A percentile compares a stretch with the other conserved stretches of the same genome.
phyloP scores from a whole-genome alignment of 2,113 vertebrate species.

The Romanogobio albipinnatus region DNA sequence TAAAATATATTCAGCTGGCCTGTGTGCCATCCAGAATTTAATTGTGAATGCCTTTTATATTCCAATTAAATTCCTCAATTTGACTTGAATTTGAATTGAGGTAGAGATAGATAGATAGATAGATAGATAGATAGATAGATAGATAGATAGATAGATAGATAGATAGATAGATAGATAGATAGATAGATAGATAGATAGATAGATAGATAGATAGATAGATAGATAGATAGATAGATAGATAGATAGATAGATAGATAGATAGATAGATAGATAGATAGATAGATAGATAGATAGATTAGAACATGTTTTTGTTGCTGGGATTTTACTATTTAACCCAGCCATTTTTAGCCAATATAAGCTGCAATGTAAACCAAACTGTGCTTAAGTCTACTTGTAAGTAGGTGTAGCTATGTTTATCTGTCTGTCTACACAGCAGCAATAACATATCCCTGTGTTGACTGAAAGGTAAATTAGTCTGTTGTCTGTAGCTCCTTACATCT shows the following conservation, averaged over 20 bases:
- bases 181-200: background rate
- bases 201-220: background rate
- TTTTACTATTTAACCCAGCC: too few species aligned
- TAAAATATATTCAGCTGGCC: background rate
- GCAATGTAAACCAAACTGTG: too few species aligned
- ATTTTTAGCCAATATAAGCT: too few species aligned
- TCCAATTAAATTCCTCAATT: background rate
- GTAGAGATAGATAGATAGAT: background rate
- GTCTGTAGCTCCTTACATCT: background rate
- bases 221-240: background rate
- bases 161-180: background rate
- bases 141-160: background rate
- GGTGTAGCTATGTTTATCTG: constrained; percentile 28
- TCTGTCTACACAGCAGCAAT: constrained; percentile 23
- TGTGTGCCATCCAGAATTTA: background rate
- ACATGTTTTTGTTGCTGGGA: too few species aligned
- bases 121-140: background rate
- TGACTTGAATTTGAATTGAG: background rate
- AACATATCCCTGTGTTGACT: background rate
- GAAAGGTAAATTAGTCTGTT: constrained; percentile 30
- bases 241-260: too few species aligned
- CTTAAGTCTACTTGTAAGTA: background rate
- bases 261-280: background rate
- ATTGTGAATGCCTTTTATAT: background rate
- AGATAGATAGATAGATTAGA: background rate